These are phyloP conservation scores for Lepus europaeus DNA, from an alignment of 2,113 vertebrate species.

Conservation along the genomic window DNA sequence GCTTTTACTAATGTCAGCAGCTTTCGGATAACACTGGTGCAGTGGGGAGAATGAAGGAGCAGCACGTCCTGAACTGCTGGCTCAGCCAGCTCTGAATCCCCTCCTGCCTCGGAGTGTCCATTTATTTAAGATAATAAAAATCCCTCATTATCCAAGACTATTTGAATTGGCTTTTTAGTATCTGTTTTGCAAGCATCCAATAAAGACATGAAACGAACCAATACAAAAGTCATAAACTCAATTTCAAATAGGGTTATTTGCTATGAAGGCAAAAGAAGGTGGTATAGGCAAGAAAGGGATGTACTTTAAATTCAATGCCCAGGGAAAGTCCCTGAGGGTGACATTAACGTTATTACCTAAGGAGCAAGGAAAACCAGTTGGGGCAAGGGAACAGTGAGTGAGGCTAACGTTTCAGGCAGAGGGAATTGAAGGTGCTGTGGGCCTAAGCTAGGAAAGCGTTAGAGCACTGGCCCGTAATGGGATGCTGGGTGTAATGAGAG, in stretches of 20 bases:
- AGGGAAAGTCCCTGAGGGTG: not conserved
- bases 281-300: not conserved
- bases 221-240: not conserved
- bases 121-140: not conserved
- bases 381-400: not conserved
- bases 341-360: not conserved
- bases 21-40: not conserved
- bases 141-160: not conserved
- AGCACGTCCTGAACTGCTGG: not conserved
- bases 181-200: not conserved
- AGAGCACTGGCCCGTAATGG: not conserved
- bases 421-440: not conserved
- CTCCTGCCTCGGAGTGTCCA: not conserved
- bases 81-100: not conserved
- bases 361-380: not conserved
- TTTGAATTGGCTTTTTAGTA: not conserved
- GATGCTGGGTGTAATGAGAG: not conserved
- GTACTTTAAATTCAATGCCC: not conserved
- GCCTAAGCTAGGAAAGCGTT: not conserved
- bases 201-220: not conserved
- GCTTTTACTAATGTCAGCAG: not conserved
- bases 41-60: not conserved
- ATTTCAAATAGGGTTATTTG: not conserved
- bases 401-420: not conserved
- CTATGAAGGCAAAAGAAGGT: not conserved